Evolutionary conservation across 30 jellyfish, hydroid and myxozoan species (phyloP).

Genomic region (Nemopilema nomurai): DNA sequence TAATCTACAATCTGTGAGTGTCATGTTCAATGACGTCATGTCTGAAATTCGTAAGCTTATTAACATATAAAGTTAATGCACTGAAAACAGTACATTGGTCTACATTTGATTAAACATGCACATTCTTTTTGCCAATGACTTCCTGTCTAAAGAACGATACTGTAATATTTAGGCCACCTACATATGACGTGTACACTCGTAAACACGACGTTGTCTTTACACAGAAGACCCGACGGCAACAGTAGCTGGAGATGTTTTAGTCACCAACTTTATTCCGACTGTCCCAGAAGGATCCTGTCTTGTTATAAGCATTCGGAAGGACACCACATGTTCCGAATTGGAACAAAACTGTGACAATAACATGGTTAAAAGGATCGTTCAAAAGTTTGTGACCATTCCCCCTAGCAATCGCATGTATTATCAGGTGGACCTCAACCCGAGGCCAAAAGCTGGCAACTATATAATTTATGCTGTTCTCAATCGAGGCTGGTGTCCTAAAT

Average conservation of each 20-base stretch:
- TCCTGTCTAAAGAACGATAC: not conserved
- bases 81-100: too few species aligned
- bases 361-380: not conserved
- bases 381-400: conserved; percentile 6
- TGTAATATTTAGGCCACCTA: not conserved
- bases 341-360: conserved; percentile 23
- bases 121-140: too few species aligned
- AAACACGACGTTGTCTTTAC: not conserved
- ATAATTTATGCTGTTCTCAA: conserved; percentile 37
- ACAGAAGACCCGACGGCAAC: conserved; percentile 21
- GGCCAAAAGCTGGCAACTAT: conserved; percentile 37
- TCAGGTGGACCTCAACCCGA: conserved; percentile 39
- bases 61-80: too few species aligned
- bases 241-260: conserved; percentile 44
- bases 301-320: conserved; percentile 7
- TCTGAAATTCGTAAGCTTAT: not conserved
- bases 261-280: conserved; percentile 19
- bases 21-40: not conserved
- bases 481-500: conserved; percentile 63
- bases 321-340: not conserved
- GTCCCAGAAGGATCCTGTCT: conserved; percentile 49
- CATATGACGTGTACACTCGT: not conserved
- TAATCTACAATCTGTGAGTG: too few species aligned
- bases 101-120: too few species aligned
- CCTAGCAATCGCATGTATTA: conserved; percentile 40